Evolutionary conservation across 1,140 invertebrate genomes (phyloP), one percentile per base, ranked within the genome.

Genomic region (Watersipora subatra): DNA sequence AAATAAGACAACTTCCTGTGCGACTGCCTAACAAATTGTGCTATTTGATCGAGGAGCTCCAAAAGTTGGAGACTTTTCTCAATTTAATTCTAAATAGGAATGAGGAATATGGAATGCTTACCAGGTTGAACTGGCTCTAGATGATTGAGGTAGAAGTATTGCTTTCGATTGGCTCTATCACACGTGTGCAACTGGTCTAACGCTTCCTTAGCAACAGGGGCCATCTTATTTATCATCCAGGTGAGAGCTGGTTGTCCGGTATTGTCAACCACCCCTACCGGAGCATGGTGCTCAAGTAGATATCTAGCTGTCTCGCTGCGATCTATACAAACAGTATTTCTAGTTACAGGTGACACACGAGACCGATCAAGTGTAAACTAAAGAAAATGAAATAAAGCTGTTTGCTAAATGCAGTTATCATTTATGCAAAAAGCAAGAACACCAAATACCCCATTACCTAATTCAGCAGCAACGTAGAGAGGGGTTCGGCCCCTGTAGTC

Each of bases 191-290:
- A 73, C 69, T 77, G 76, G 19, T 71, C 69, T 20, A 77, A 63
- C 22, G 73, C 77, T 55, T 75, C 72, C 24, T 62, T 64, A 19
- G 77, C 77, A 69, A 78, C 76, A 46, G 73, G 74, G 1, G 77
- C 70, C 77, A 78, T 78, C 65, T 78, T 78, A 56, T 67, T 76
- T 12, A 78, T 76, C 77, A 78, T 77, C 73, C 73, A 77, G 1
- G 71, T 69, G 28, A 78, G 70, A 20, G 71, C 70, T 29, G 70
- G 66, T 62, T 73, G 66, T 22, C 77, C 77, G 46, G 69, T 66
- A 30, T 71, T 46, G 58, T 78, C 77, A 28, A 64, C 64, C 0
- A 71, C 67, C 2, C 69, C 71, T 3, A 71, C 73, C 19, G 70
- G 69, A 17, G 77, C 75, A 25, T 72, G 69, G 17, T 71, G 61